Evolutionary conservation across 2,888 invertebrate species (phyloP), one percentile per base, ranked within the genome.

Genomic region (Thymelicus lineola): DNA sequence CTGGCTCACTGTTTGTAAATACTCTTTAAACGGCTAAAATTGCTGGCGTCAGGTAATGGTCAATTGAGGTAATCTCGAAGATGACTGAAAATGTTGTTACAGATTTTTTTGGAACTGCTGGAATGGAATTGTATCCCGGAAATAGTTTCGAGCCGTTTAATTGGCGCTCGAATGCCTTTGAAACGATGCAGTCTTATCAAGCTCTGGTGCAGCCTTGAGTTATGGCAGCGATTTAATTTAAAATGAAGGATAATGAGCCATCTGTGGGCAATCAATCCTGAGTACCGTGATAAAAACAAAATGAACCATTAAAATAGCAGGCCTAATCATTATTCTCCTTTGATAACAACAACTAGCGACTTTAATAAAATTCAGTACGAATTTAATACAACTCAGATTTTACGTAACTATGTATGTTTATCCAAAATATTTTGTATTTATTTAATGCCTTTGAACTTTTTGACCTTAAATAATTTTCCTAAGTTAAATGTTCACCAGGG

Each of bases 51-150:
- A 69, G 53, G 55, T 69, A 69, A 69, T 69, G 48, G 48, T 48
- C 68, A 68, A 36, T 68, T 62, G 68, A 69, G 57, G 57, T 69
- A 69, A 69, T 63, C 68, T 68, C 36, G 42, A 42, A 62, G 68
- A 50, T 58, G 48, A 59, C 53, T 53, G 35, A 42, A 45, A 48
- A 35, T 60, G 42, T 62, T 42, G 62, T 36, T 62, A 53, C 61
- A 55, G 62, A 62, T 68, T 68, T 53, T 64, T 55, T 55, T 45
- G 53, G 50, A 55, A 65, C 17, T 17, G 36, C 9, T 17, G 45
- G 61, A 67, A 61, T 46, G 53, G 53, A 67, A 67, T 61, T 7
- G 53, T 55, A 67, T 67, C 36, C 61, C 61, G 67, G 67, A 28
- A 67, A 50, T 67, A 28, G 17, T 57, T 58, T 46, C 28, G 66